A percentile compares a stretch with the other conserved stretches of the same genome.
These are phyloP conservation scores for Poeciliopsis turneri DNA, from an alignment of 2,797 vertebrate genomes.

Conservation along the genomic window DNA sequence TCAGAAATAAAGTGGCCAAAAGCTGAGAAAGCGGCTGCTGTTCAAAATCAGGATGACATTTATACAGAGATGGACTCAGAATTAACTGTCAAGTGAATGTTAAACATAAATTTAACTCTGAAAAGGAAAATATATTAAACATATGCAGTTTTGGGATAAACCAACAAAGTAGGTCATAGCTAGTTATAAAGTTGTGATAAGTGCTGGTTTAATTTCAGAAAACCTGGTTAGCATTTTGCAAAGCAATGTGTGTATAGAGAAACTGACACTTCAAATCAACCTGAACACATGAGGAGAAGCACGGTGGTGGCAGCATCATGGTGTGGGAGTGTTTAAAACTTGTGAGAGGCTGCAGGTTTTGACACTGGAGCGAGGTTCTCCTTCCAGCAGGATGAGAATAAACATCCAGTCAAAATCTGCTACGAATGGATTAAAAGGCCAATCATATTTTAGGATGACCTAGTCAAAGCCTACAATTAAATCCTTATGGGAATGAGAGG, in stretches of 20 bases:
- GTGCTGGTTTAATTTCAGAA: background rate
- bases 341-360: background rate
- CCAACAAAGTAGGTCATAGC: background rate
- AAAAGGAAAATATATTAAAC: background rate
- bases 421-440: background rate
- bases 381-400: background rate
- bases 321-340: background rate
- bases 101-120: background rate
- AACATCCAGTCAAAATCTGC: background rate
- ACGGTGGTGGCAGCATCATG: background rate
- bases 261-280: background rate
- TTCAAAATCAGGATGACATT: background rate
- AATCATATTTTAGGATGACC: background rate
- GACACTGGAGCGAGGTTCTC: background rate
- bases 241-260: too few relatives aligned
- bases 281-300: background rate
- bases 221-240: too few relatives aligned
- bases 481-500: background rate
- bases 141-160: background rate
- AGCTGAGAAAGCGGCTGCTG: background rate
- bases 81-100: background rate
- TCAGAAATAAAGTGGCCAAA: constrained; percentile 13
- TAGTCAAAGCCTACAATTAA: background rate
- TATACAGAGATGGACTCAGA: background rate
- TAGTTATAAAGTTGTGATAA: background rate